phyloP scores from a whole-genome alignment of 2,797 vertebrate species.

The Triplophysa bombifrons region DNA sequence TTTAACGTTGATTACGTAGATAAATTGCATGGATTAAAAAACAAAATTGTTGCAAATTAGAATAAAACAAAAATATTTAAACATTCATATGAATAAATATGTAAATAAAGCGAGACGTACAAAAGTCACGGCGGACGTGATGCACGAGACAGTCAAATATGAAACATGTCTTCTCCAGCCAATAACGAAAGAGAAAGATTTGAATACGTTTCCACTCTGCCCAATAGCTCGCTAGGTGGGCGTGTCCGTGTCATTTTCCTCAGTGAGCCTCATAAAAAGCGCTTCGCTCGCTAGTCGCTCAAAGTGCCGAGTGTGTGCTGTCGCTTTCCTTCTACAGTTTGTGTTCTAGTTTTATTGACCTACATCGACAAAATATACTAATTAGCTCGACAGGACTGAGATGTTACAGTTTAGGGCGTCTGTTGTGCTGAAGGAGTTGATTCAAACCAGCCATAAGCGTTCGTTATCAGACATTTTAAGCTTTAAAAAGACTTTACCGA shows the following conservation, averaged over 20 bases:
- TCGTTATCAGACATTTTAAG: constrained; percentile 56
- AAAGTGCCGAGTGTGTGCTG: not conserved
- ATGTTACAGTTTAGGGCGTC: constrained; percentile 89
- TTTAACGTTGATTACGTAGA: too few species aligned
- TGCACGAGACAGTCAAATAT: constrained; percentile 13
- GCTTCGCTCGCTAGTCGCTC: not conserved
- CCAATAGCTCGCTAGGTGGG: constrained; percentile 34
- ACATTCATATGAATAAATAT: not conserved
- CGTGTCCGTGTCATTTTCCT: constrained; percentile 2
- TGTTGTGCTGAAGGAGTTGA: constrained; percentile 80
- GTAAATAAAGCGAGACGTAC: not conserved
- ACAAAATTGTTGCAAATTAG: too few species aligned
- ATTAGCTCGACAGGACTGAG: constrained; percentile 70
- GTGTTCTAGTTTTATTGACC: not conserved
- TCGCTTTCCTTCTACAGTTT: not conserved
- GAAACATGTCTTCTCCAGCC: constrained; percentile 22
- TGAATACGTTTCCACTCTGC: not conserved
- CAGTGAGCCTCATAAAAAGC: not conserved
- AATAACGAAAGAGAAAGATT: not conserved
- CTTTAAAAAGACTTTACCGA: constrained; percentile 61
- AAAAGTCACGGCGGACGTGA: constrained; percentile 41
- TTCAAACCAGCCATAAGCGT: constrained; percentile 73
- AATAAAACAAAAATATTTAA: too few species aligned
- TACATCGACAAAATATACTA: constrained; percentile 47
- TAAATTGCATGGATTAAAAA: too few species aligned